These are phyloP conservation scores for Falco naumanni DNA, from an alignment of 2,797 vertebrate species.

Conservation along the genomic window DNA sequence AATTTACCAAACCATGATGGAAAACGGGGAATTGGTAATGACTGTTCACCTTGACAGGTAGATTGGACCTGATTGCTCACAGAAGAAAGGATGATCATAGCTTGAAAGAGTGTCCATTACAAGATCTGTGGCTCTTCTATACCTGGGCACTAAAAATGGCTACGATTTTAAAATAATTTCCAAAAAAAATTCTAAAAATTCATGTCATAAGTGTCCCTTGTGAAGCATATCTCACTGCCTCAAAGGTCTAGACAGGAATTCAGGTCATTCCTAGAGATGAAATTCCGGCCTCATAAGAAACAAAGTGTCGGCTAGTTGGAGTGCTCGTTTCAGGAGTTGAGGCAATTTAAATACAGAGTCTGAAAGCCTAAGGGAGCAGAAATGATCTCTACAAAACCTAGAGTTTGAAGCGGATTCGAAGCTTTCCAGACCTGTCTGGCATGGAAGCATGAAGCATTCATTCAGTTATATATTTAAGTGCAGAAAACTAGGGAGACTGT, in stretches of 20 bases:
- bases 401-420: background rate
- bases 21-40: background rate
- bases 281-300: background rate
- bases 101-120: background rate
- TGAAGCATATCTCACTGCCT: background rate
- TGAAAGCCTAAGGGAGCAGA: background rate
- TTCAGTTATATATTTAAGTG: background rate
- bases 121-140: background rate
- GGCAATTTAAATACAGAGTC: background rate
- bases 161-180: background rate
- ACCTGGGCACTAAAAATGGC: background rate
- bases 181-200: background rate
- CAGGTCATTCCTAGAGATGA: background rate
- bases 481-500: background rate
- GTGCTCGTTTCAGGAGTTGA: background rate
- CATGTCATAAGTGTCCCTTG: background rate
- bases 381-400: background rate
- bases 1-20: too few species aligned
- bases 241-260: background rate
- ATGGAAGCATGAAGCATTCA: background rate
- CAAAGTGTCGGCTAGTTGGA: background rate
- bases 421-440: background rate
- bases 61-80: background rate
- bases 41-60: background rate
- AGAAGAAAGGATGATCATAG: background rate